These are phyloP conservation scores for Watsonalla cultraria DNA, from an alignment of 2,888 invertebrate genomes.

Conservation along the genomic window DNA sequence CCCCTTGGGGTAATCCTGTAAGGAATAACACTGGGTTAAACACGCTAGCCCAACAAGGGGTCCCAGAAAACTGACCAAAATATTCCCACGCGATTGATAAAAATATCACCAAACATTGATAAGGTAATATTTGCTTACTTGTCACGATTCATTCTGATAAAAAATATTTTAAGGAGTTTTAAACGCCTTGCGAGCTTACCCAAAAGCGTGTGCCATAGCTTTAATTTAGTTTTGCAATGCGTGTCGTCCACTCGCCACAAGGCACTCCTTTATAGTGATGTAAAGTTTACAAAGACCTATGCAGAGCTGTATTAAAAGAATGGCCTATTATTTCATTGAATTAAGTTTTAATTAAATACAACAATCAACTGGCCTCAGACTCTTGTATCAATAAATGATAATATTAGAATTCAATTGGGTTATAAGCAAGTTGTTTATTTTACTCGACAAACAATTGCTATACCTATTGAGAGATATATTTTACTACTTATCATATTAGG, in stretches of 20 bases:
- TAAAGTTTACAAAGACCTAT: not conserved
- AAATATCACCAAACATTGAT: slow-evolving; percentile 22
- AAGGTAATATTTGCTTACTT: slow-evolving; percentile 29
- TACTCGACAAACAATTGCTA: not conserved
- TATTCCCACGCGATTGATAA: slow-evolving; percentile 29
- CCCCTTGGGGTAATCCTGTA: slow-evolving; percentile 70
- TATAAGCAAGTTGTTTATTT: not conserved
- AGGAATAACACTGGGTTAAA: slow-evolving; percentile 7
- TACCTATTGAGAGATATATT: not conserved
- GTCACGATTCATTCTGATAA: slow-evolving; percentile 19
- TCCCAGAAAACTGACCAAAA: slow-evolving; percentile 4
- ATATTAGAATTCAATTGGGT: not conserved
- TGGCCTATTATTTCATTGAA: not conserved
- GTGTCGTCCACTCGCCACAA: not conserved
- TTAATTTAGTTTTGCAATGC: not conserved
- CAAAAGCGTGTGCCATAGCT: not conserved
- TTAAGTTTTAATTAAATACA: not conserved
- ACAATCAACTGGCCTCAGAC: not conserved
- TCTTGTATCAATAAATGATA: not conserved
- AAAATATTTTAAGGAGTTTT: not conserved
- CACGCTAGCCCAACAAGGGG: not conserved
- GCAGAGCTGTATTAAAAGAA: not conserved
- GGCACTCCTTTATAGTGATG: not conserved
- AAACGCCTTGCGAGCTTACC: not conserved
- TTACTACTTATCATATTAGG: not conserved